Evolutionary conservation across 2,113 vertebrate genomes (phyloP), one percentile per base, ranked within the genome.

Genomic region (Coturnix japonica): DNA sequence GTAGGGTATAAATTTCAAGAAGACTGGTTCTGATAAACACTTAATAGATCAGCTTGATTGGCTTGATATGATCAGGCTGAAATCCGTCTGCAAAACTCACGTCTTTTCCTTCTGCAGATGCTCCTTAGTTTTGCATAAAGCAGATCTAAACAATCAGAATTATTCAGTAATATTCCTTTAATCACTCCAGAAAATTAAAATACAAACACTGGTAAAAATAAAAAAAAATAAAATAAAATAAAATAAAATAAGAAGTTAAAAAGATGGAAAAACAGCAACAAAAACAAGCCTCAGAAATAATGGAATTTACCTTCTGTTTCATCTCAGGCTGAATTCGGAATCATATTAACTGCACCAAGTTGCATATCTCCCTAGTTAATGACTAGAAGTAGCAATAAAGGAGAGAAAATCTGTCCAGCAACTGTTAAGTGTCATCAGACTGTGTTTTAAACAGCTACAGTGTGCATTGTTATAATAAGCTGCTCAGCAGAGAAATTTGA

Each of bases 401-500:
- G 83, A 93, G 80, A 84, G 91, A 85, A 71, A 93, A 89, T 93
- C 83, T 84, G 91, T 95, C 83, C 87, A 74, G 91, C 49, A 59
- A 70, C 93, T 91, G 94, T 33, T 71, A 85, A 95, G 95, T 96
- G 93, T 94, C 95, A 90, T 89, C 92, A 94, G 95, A 31, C 95
- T 89, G 87, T 86, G 81, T 93, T 95, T 95, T 91, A 94, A 96
- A 94, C 85, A 94, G 91, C 93, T 90, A 94, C 94, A 95, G 94
- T 81, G 89, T 67, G 85, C 85, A 90, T 94, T 96, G 96, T 96
- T 94, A 67, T 66, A 94, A 79, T 96, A 97, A 97, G 95, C 95
- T 0, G 93, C 96, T 96, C 96, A 96, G 92, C 94, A 93, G 94
- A 97, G 95, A 97, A 96, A 97, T 96, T 80, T 95, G 96, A 97